A percentile compares a stretch with the other conserved stretches of the same genome.
These are phyloP conservation scores for human (Homo sapiens) DNA, from an alignment of 2,113 vertebrate species.

Conservation along the genomic window GRCh38 chr13:93469001-93469500, in stretches of 20 bases:
- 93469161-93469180: neutral
- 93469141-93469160: neutral
- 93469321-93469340: neutral
- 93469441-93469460: neutral
- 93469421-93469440: neutral
- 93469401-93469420: neutral
- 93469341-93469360: neutral
- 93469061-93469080: neutral
- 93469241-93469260: neutral
- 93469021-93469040: conserved; percentile 35
- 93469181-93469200: no score
- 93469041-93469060: neutral
- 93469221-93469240: neutral
- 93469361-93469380: neutral
- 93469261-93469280: neutral
- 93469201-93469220: no score
- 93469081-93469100: neutral
- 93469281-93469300: neutral
- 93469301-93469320: neutral
- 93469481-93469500: neutral
- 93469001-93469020: neutral
- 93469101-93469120: neutral
- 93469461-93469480: neutral
- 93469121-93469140: neutral
- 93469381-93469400: neutral